Evolutionary conservation across 2,888 invertebrate species (phyloP), one percentile per base, ranked within the genome.

Genomic region (Phalangium opilio): DNA sequence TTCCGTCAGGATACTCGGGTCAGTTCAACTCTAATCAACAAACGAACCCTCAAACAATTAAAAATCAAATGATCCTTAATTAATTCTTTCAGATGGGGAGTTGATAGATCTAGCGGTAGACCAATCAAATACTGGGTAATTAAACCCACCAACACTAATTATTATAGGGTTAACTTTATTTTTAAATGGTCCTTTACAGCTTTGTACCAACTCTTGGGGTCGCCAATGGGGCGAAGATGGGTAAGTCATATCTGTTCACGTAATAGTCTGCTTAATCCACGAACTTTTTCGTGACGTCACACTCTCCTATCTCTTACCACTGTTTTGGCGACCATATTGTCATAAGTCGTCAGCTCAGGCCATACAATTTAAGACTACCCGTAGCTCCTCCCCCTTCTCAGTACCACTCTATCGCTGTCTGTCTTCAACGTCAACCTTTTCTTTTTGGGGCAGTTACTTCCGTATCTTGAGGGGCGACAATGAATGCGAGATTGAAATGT

Each of bases 151-250:
- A 41, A 47, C 20, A 34, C n/a, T n/a, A n/a, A n/a, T n/a, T n/a
- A n/a, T n/a, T n/a, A n/a, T n/a, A n/a, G n/a, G n/a, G n/a, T n/a
- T 18, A 18, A 41, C n/a, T 18, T 27, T 18, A 44, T 8, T 18
- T 36, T 33, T 17, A 15, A 14, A 5, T 12, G 12, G 8, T 36
- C 51, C 32, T 51, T 67, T 70, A 3, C 70, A 93, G 91, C 73
- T 84, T 62, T 86, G 82, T 38, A 86, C 86, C 41, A 95, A 95
- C 69, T 89, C 89, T 32, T 95, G 95, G 95, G 93, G 95, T 8
- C 61, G 67, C 0, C 70, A 77, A 56, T 95, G 93, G 93, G 95
- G 93, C 10, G 90, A 93, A 63, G 71, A 77, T 52, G 95, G 95
- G 1, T 27, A 27, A 27, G 27, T 27, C 5, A n/a, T n/a, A n/a